Base-by-base conservation (phyloP, 1,140 invertebrate species). In the Amyelois transitella region DNA sequence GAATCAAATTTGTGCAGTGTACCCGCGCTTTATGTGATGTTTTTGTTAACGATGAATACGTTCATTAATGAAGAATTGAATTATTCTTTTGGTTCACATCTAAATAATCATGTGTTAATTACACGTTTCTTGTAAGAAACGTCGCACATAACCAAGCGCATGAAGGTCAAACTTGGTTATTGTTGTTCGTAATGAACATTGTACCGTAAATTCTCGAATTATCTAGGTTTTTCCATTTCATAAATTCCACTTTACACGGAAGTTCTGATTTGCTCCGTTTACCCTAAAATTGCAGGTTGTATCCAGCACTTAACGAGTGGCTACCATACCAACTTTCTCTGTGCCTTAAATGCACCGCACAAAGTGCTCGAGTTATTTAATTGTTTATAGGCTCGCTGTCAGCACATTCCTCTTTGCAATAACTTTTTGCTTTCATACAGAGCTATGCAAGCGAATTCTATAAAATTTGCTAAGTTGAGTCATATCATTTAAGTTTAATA, bases 211-310 rank as follows among this genome's bases (percentile, higher is more conserved):
- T 21, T 20, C 55, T 56, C 53, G 50, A 69, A 65, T 48, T 74
- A 44, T 55, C 50, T 22, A 56, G 48, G 47, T 57, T 51, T 20
- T 48, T 8, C 32, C 32, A 14, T 14, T 38, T 38, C 8, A 14
- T 14, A 14, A 14, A 38, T 45, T 19, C 18, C 45, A 50, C 63
- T 58, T 57, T 60, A 69, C 54, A 65, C 57, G 63, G 68, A 68
- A 74, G 62, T 68, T 61, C 51, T 70, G 66, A 67, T 77, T 65
- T 79, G 74, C 72, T 81, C 72, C 57, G 69, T 76, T 80, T 74
- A 69, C 64, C 62, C 59, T 64, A 66, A 71, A 75, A 77, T 81
- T 71, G 67, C 55, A 54, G 51, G 63, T 65, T 72, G 50, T 65
- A 60, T 63, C 58, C 53, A 57, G 28, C 45, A 66, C 55, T 64